Percentiles rank a stretch among this genome's conserved stretches.
Conservation (phyloP, 1,140 invertebrate genomes). For the Drosophila pandora region DNA sequence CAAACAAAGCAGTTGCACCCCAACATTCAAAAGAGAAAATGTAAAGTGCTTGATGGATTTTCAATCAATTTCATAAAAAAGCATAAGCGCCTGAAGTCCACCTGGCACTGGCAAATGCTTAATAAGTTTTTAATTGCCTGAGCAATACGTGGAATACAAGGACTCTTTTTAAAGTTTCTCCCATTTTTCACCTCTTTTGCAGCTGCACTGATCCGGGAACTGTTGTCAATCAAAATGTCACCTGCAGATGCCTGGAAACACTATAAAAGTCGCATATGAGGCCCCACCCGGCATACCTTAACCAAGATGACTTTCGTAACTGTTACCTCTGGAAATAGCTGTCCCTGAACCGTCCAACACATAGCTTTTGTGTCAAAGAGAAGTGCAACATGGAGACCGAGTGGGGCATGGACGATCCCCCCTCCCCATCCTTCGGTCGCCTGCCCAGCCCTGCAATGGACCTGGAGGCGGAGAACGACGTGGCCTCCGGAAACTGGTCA, state of each 20-base stretch:
- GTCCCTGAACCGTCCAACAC: conserved; percentile 12
- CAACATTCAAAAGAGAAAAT: not conserved
- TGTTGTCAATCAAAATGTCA: not conserved
- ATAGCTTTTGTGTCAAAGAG: not conserved
- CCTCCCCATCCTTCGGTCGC: conserved; percentile 10
- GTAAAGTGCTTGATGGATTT: not conserved
- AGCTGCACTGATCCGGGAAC: not conserved
- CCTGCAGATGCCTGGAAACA: too few relatives aligned
- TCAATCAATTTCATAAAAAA: not conserved
- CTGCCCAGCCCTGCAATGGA: conserved; percentile 22
- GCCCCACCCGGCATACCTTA: not conserved
- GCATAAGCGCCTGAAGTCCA: too few relatives aligned
- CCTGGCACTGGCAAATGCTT: too few relatives aligned
- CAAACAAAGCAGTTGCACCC: conserved; percentile 21
- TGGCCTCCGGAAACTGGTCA: conserved; percentile 41
- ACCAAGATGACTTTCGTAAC: conserved; percentile 1
- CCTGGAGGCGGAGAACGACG: conserved; percentile 31
- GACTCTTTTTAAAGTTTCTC: too few relatives aligned
- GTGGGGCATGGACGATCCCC: conserved; percentile 27
- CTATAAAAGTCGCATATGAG: not conserved
- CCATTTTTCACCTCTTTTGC: not conserved
- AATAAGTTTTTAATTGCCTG: too few relatives aligned
- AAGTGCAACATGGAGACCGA: conserved; percentile 27
- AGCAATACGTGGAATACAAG: too few relatives aligned
- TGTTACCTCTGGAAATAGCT: not conserved